These are phyloP conservation scores for Seriola aureovittata DNA, from an alignment of 2,113 vertebrate species.

Conservation along the genomic window DNA sequence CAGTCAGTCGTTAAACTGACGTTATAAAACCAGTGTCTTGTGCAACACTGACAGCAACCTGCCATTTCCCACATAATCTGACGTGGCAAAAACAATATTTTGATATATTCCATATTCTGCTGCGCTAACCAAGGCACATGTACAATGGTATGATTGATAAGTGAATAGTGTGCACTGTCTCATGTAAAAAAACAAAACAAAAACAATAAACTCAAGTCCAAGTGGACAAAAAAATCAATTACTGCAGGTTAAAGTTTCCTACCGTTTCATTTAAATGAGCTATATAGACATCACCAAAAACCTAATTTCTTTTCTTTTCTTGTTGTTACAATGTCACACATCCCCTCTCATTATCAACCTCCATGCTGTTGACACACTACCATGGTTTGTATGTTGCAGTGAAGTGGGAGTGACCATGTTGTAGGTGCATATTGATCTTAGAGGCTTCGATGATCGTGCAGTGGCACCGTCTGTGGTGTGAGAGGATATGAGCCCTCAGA, in stretches of 20 bases:
- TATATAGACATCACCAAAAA: too few species aligned
- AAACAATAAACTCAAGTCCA: too few species aligned
- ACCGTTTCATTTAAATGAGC: too few species aligned
- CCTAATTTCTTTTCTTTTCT: background rate
- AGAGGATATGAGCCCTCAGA: slow-evolving; percentile 56
- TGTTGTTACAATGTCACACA: background rate
- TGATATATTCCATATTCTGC: slow-evolving; percentile 12
- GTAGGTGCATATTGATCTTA: background rate
- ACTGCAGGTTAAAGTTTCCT: too few species aligned
- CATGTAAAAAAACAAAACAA: too few species aligned
- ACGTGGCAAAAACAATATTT: slow-evolving; percentile 6
- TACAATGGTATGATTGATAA: too few species aligned
- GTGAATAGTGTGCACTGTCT: too few species aligned
- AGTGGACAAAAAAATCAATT: background rate
- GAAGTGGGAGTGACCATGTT: slow-evolving; percentile 37
- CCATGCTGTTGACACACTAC: slow-evolving; percentile 17
- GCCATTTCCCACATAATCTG: background rate
- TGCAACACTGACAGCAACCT: slow-evolving; percentile 22
- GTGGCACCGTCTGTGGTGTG: background rate
- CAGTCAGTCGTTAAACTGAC: slow-evolving; percentile 47
- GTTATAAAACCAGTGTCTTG: slow-evolving; percentile 40
- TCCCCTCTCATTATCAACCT: slow-evolving; percentile 11
- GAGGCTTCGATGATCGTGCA: background rate
- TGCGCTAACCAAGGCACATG: too few species aligned
- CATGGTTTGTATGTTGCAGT: slow-evolving; percentile 3